phyloP scores from a whole-genome alignment of 2,797 vertebrate genomes.

The Acipenser transmontanus region DNA sequence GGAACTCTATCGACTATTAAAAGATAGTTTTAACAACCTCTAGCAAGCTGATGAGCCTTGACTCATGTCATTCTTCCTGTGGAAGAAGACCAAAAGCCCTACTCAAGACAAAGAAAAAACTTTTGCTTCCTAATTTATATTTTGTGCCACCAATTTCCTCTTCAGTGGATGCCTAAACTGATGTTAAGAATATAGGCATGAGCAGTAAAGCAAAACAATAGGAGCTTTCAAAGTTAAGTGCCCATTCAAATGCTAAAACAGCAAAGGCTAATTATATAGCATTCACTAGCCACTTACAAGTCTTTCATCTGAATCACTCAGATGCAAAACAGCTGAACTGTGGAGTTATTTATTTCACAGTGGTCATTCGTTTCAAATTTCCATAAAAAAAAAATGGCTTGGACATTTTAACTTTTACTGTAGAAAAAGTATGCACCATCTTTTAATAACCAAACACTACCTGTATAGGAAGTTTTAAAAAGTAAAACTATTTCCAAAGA shows the following conservation, averaged over 20 bases:
- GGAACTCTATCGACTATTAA: no score
- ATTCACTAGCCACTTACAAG: constrained; percentile 65
- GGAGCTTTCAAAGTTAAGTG: constrained; percentile 65
- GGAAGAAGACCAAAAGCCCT: constrained; percentile 46
- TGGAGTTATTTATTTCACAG: constrained; percentile 62
- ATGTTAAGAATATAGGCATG: constrained; percentile 43
- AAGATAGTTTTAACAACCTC: background rate
- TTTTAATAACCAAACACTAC: background rate
- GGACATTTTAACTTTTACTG: constrained; percentile 7
- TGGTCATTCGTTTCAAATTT: constrained; percentile 44
- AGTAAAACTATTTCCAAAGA: no score
- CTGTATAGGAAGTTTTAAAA: background rate
- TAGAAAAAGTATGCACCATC: background rate
- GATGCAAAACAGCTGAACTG: constrained; percentile 47
- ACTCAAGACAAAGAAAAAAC: constrained; percentile 37
- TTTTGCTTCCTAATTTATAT: constrained; percentile 57
- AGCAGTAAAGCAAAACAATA: constrained; percentile 67
- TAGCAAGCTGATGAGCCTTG: background rate
- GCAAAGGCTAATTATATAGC: constrained; percentile 65
- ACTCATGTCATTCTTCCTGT: constrained; percentile 9
- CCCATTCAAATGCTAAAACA: constrained; percentile 68
- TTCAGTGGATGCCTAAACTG: constrained; percentile 57
- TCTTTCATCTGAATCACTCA: constrained; percentile 66
- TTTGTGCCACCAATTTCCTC: constrained; percentile 60
- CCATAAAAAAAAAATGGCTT: constrained; percentile 10